phyloP scores from a whole-genome alignment of 2,888 invertebrate species.

The Caenorhabditis sp. region DNA sequence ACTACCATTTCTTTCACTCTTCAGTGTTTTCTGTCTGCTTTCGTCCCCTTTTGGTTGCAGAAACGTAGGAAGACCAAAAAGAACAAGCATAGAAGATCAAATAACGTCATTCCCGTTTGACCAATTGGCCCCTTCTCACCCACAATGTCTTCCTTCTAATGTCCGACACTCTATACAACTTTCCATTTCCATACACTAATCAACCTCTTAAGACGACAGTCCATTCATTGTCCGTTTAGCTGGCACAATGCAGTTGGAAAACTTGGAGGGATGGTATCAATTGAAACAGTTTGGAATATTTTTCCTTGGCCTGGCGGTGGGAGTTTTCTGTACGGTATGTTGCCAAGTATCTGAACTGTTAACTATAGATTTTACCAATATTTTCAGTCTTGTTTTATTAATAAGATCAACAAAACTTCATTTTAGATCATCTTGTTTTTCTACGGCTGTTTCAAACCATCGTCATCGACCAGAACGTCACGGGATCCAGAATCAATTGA shows the following conservation, averaged over 20 bases:
- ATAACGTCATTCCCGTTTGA: conserved; percentile 42
- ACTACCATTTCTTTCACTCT: too few species aligned
- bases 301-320: conserved; percentile 20
- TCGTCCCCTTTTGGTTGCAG: neutral
- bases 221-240: conserved; percentile 1
- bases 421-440: conserved; percentile 33
- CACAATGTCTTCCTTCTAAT: neutral
- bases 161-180: conserved; percentile 28
- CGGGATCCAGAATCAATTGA: neutral
- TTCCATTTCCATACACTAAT: conserved; percentile 44
- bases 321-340: conserved; percentile 25
- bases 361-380: too few species aligned
- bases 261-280: conserved; percentile 22
- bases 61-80: conserved; percentile 15
- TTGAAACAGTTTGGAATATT: conserved; percentile 34
- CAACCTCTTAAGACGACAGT: conserved; percentile 12
- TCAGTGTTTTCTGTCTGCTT: neutral
- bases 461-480: neutral
- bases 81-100: conserved; percentile 33
- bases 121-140: conserved; percentile 14
- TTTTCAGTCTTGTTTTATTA: too few species aligned
- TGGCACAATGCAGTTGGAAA: conserved; percentile 18
- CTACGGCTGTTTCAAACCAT: conserved; percentile 32
- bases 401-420: neutral
- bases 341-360: too few species aligned